Evolutionary conservation across 2,113 vertebrate species (phyloP), one percentile per base, ranked within the genome.

Genomic region (Podilymbus podiceps): DNA sequence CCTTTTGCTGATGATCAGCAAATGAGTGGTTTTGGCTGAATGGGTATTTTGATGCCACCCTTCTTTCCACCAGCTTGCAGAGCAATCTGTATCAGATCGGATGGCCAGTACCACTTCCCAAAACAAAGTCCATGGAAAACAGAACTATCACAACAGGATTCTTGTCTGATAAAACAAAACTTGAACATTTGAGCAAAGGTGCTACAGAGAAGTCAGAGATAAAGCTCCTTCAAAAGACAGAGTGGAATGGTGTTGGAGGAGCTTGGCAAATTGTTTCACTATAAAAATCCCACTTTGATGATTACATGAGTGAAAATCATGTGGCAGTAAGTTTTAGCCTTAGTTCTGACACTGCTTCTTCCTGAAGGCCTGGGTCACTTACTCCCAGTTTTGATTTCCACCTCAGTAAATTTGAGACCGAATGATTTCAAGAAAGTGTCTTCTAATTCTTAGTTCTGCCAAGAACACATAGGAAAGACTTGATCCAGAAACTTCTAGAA

Each of bases 211-310:
- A 73, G 19, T 38, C 31, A 80, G 25, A 25, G 60, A 38, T 8
- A 27, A 81, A 74, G 24, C 16, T 66, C 30, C 30, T 71, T 56
- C 55, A 73, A n/a, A 85, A 35, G 33, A 47, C 7, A 50, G 8
- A 82, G n/a, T 9, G 8, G 25, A 79, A 40, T 19, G 28, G 7
- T 0, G 0, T 20, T 66, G 25, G 27, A 55, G 27, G n/a, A 49
- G 2, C 17, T 38, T 86, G 42, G 21, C 12, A 68, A 50, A 83
- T 30, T 16, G 2, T n/a, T 75, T 92, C 27, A 33, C 9, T n/a
- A 13, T 42, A 40, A 69, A 75, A 72, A 72, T 52, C 8, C 5
- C 12, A 20, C 30, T 76, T n/a, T 8, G 42, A 40, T 52, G 20
- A 9, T 47, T 47, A 52, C 15, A 20, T 17, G 27, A 72, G 5